Evolutionary conservation across 1,140 invertebrate genomes (phyloP).

Genomic region (Choristoneura fumiferana): DNA sequence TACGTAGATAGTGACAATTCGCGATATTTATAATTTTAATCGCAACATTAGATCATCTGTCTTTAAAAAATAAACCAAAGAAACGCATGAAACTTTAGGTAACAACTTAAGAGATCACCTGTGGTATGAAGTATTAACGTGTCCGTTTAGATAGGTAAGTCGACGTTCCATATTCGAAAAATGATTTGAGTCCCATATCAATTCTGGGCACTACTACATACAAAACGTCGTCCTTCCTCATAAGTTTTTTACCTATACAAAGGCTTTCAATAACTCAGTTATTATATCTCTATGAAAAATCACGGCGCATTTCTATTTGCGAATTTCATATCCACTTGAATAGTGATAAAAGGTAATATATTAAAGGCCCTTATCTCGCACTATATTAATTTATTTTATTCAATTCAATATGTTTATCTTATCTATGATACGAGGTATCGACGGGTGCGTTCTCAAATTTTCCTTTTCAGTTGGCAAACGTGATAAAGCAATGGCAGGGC

Average conservation of each 20-base stretch:
- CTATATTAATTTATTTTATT: slow-evolving; percentile 11
- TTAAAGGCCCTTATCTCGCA: slow-evolving; percentile 4
- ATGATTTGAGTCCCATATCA: too few species aligned
- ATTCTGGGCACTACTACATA: too few species aligned
- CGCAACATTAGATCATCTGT: neutral
- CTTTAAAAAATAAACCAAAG: too few species aligned
- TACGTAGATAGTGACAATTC: neutral
- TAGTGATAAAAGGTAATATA: slow-evolving; percentile 11
- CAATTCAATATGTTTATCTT: slow-evolving; percentile 13
- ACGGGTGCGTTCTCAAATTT: neutral
- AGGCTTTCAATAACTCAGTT: too few species aligned
- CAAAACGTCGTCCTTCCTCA: too few species aligned
- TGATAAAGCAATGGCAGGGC: neutral
- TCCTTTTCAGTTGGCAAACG: slow-evolving; percentile 10
- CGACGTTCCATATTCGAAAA: too few species aligned
- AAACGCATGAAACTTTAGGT: too few species aligned
- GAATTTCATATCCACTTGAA: slow-evolving; percentile 13
- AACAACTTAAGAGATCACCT: too few species aligned
- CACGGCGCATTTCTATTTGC: neutral
- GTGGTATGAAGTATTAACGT: too few species aligned
- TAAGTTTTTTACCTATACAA: too few species aligned
- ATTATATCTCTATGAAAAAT: slow-evolving; percentile 2
- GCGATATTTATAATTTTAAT: neutral
- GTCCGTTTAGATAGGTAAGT: too few species aligned
- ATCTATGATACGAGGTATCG: slow-evolving; percentile 4